Conservation (phyloP, 1,140 invertebrate genomes). For the Drosophila burlai region DNA sequence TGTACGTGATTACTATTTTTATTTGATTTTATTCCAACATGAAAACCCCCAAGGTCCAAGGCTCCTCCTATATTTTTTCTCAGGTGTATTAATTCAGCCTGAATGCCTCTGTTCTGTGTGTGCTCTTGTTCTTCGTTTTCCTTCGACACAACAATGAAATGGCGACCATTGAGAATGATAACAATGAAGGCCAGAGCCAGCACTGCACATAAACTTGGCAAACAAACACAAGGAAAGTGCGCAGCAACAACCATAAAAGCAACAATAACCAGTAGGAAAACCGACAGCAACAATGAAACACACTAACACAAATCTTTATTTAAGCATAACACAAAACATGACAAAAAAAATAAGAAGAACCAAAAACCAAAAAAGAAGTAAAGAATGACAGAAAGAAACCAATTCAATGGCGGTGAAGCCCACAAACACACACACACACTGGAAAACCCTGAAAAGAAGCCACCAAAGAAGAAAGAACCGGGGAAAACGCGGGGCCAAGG, state of each 20-base stretch:
- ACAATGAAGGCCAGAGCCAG: conserved; percentile 73
- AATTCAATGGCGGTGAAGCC: conserved; percentile 58
- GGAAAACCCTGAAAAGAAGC: conserved; percentile 35
- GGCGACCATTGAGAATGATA: conserved; percentile 69
- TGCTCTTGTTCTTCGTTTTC: conserved; percentile 19
- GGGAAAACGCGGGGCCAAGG: conserved; percentile 21
- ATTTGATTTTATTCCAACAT: not conserved
- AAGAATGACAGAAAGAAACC: conserved; percentile 42
- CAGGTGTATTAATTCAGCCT: conserved; percentile 63
- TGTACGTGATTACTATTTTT: accelerated
- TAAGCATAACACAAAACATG: conserved; percentile 75
- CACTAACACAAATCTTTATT: conserved; percentile 82
- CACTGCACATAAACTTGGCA: conserved; percentile 74
- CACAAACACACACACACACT: conserved; percentile 36
- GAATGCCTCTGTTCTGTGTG: conserved; percentile 32
- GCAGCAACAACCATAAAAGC: conserved; percentile 45
- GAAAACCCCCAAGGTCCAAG: not conserved
- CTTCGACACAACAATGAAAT: conserved; percentile 63
- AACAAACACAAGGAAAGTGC: conserved; percentile 70
- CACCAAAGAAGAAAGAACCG: conserved; percentile 9
- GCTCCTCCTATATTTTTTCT: not conserved
- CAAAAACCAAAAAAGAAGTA: conserved; percentile 18
- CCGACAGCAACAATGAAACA: conserved; percentile 53
- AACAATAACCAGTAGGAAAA: conserved; percentile 38
- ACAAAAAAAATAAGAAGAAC: not conserved